Evolutionary conservation across 2,797 vertebrate genomes (phyloP), one percentile per base, ranked within the genome.

Genomic region (Schizopygopsis malacanthus): DNA sequence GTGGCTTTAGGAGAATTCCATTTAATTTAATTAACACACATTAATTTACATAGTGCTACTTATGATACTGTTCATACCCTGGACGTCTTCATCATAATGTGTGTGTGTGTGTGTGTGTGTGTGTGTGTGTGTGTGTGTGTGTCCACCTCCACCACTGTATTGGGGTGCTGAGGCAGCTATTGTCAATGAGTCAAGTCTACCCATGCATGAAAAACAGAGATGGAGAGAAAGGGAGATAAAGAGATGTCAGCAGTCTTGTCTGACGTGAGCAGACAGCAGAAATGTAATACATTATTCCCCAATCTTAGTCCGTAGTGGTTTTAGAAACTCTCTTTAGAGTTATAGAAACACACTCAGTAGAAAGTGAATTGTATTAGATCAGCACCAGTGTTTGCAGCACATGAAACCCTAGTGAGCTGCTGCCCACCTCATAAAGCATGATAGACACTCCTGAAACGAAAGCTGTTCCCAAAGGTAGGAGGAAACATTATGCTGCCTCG

Each of bases 161-260:
- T 50, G 61, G 72, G 39, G 41, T 85, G 85, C 87, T 85, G 76
- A 87, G 63, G 70, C 85, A 83, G 87, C 85, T 82, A 28, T 84
- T 82, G 76, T 79, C 78, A 79, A 63, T 10, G 41, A 54, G 63
- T 43, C 13, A 70, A 45, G 80, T 50, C 73, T 59, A 89, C 47
- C 65, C 89, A 65, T 87, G 83, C 89, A 81, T 87, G 79, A 87
- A 75, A 77, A 16, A 85, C 22, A 47, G 75, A 84, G 75, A 85
- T 52, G 43, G 61, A 80, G 75, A 52, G 43, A 82, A 69, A 69
- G 45, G 65, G 50, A 67, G 54, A 80, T 73, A 85, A 80, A 81
- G 67, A 73, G 69, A 81, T 80, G 83, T 87, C 81, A 79, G 75
- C 67, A 76, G 54, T 82, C 86, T 43, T 84, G 77, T 76, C 67